A percentile compares a stretch with the other conserved stretches of the same genome.
These are phyloP conservation scores for Triplophysa rosa DNA, from an alignment of 2,113 vertebrate genomes.

Conservation along the genomic window DNA sequence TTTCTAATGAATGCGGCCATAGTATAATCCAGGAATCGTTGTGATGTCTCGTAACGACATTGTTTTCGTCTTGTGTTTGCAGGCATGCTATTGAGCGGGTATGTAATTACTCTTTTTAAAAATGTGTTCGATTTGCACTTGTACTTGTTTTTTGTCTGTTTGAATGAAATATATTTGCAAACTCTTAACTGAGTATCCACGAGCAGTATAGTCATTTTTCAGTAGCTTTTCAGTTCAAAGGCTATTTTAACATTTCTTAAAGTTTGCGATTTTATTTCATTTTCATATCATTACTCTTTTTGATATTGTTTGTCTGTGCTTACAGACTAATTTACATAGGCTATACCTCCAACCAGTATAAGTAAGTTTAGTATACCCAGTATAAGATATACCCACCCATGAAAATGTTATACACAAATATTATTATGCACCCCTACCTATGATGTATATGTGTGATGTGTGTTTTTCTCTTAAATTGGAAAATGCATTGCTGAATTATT, in stretches of 20 bases:
- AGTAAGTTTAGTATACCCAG: slow-evolving; percentile 1
- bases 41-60: neutral
- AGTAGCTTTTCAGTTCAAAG: too few relatives aligned
- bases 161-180: neutral
- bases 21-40: neutral
- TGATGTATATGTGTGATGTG: too few relatives aligned
- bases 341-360: neutral
- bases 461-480: neutral
- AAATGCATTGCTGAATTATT: neutral
- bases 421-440: too few relatives aligned
- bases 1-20: neutral
- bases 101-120: neutral
- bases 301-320: neutral
- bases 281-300: too few relatives aligned
- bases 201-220: too few relatives aligned
- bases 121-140: neutral
- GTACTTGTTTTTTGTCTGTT: neutral
- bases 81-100: slow-evolving; percentile 5
- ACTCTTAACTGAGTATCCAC: neutral
- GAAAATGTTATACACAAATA: too few relatives aligned
- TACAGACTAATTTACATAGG: neutral
- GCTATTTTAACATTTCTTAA: too few relatives aligned
- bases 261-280: too few relatives aligned
- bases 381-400: too few relatives aligned
- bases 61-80: neutral